Evolutionary conservation across 2,797 vertebrate species (phyloP), one percentile per base, ranked within the genome.

Genomic region (Chiloscyllium punctatum): DNA sequence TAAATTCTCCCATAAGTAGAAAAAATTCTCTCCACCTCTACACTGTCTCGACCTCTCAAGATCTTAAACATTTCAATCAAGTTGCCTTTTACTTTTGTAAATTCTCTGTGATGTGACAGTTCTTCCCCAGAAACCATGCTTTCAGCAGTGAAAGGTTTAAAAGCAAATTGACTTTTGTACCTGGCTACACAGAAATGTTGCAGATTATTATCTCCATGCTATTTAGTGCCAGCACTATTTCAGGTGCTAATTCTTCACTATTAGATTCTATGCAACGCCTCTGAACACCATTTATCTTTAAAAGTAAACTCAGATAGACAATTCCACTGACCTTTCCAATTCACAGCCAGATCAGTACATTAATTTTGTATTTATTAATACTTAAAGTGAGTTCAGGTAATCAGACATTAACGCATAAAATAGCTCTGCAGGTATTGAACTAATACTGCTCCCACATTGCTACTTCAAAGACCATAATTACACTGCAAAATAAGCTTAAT

Each of bases 301-400:
- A 94, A 71, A 69, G 16, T 94, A 71, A 69, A 94, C 88, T n/a
- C 30, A 51, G 27, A 74, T 51, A 72, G 48, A 74, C 68, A 51
- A 94, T 74, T 74, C 42, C 13, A 53, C 5, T 74, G 92, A 71
- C 68, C 25, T 91, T 91, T 66, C 66, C 57, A 62, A n/a, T 91
- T 91, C 62, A 37, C 92, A 94, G 69, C 18, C 91, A 69, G 37
- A 69, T 42, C 37, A 69, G n/a, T 69, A 37, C 66, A 71, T 68
- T 94, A 68, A 42, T 94, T 69, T 94, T 42, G 62, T 69, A 94
- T 94, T 66, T 92, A 33, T 92, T 92, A 92, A 92, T 68, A 71
- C 7, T 69, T 91, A 91, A 91, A 66, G 66, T 66, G 57, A 91
- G 53, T 66, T 91, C 9, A 30, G 13, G n/a, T 91, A 57, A 91